Evolutionary conservation across 1,140 invertebrate genomes (phyloP).

Genomic region (Zophobas morio): DNA sequence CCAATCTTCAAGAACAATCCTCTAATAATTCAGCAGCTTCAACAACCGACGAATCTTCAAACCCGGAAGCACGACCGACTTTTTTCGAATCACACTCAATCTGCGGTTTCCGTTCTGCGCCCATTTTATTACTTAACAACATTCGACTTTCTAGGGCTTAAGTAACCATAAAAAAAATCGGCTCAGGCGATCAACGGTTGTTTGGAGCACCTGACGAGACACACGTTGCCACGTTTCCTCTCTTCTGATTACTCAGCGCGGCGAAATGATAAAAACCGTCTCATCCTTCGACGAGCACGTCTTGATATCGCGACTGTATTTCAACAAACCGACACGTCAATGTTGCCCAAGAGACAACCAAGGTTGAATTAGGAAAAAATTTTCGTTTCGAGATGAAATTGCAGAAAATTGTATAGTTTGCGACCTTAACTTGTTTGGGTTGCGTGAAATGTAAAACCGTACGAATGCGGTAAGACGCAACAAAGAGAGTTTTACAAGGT

Average conservation of each 20-base stretch:
- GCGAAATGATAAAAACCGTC: no score
- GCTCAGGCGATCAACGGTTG: conserved; percentile 26
- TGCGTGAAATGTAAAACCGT: conserved; percentile 2
- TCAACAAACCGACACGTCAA: conserved; percentile 14
- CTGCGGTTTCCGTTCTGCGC: conserved; percentile 20
- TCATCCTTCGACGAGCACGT: neutral
- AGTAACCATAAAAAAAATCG: neutral
- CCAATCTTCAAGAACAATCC: no score
- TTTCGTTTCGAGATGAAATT: neutral
- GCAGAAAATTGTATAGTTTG: conserved; percentile 14
- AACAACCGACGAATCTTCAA: neutral
- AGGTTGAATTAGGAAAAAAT: conserved; percentile 15
- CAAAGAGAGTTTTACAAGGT: conserved; percentile 16
- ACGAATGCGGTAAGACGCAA: neutral
- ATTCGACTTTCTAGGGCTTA: conserved; percentile 16
- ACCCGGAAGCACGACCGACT: conserved; percentile 8
- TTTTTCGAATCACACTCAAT: neutral
- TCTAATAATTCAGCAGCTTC: neutral
- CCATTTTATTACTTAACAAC: conserved; percentile 19
- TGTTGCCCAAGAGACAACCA: conserved; percentile 1
- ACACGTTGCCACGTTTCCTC: neutral
- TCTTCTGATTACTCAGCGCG: neutral
- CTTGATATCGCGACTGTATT: neutral
- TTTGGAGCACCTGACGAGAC: conserved; percentile 15
- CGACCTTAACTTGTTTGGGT: conserved; percentile 16